Evolutionary conservation across 2,113 vertebrate species (phyloP), one percentile per base, ranked within the genome.

Genomic region (Pterocles gutturalis): DNA sequence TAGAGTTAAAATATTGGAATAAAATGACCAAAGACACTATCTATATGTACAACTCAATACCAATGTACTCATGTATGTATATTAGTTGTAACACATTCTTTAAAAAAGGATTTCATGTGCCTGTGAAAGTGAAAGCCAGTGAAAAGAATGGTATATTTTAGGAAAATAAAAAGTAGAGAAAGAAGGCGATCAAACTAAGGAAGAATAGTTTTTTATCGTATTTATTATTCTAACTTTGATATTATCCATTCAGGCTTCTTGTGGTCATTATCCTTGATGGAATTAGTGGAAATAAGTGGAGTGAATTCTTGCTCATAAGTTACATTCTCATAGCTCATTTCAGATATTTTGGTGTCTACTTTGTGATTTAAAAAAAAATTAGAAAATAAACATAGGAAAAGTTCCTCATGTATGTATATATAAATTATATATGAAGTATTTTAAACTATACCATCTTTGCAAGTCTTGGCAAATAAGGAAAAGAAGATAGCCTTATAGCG

Each of bases 371-470:
- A 57, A 83, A 20, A 57, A 83, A 15, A 8, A 7, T 36, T 3
- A 53, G 10, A 48, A 79, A 75, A 43, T 16, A 70, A 57, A 43
- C 14, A 51, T 11, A 54, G 24, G 18, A 46, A 54, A 60, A 84
- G 53, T 2, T 77, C 9, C 2, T 48, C 5, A 4, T 55, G 4
- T 1, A 0, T 36, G 0, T 33, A 16, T 36, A 31, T 54, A 17
- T 51, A 38, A 46, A 28, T 43, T 82, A 24, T 24, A 43, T 49
- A 12, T 11, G 3, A 69, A 46, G 8, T 38, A 57, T 69, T 81
- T 65, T 8, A 1, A 5, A 55, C 13, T 77, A 4, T 38, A 29
- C 7, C 1, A 0, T 73, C 5, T 77, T 43, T 25, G 3, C 28
- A 71, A 43, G 31, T 58, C 22, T 51, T 77, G 16, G 11, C 22